A percentile compares a stretch with the other conserved stretches of the same genome.
phyloP scores from a whole-genome alignment of 2,797 vertebrate genomes.

The Zenarchopterus dispar region DNA sequence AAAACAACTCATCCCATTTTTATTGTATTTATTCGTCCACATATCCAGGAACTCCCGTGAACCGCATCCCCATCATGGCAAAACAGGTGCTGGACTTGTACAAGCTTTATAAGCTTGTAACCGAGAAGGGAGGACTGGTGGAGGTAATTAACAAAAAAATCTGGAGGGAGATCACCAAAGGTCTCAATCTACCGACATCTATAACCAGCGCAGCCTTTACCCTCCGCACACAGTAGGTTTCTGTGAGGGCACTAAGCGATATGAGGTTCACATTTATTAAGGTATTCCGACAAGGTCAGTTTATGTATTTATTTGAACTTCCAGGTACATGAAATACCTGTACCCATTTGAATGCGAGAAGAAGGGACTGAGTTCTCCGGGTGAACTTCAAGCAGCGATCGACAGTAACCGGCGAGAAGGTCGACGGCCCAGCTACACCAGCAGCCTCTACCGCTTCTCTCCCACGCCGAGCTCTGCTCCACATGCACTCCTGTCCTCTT shows the following conservation, averaged over 20 bases:
- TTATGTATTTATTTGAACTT: not conserved
- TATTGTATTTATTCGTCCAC: not conserved
- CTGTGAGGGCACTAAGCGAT: not conserved
- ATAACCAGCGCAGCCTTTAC: slow-evolving; percentile 99
- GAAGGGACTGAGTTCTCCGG: slow-evolving; percentile 92
- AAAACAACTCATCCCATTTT: not conserved
- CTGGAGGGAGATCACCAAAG: slow-evolving; percentile 98
- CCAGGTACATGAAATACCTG: slow-evolving; percentile 98
- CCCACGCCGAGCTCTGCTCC: slow-evolving; percentile 76
- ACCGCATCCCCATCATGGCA: slow-evolving; percentile 98
- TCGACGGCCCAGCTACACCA: slow-evolving; percentile 93
- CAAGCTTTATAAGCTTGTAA: slow-evolving; percentile 94
- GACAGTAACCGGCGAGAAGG: slow-evolving; percentile 95
- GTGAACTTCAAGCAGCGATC: slow-evolving; percentile 93
- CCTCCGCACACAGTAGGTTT: slow-evolving; percentile 95
- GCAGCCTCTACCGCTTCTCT: slow-evolving; percentile 89
- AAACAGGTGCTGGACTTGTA: slow-evolving; percentile 97
- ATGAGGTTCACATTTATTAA: not conserved
- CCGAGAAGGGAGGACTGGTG: slow-evolving; percentile 96
- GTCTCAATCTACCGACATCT: slow-evolving; percentile 96
- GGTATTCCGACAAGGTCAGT: not conserved
- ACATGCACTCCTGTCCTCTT: slow-evolving; percentile 84
- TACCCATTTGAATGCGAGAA: slow-evolving; percentile 96
- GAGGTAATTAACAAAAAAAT: slow-evolving; percentile 99
- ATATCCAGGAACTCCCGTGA: slow-evolving; percentile 91